Evolutionary conservation across 2,113 vertebrate species (phyloP), one percentile per base, ranked within the genome.

Genomic region (Psittacula cyanocephala): DNA sequence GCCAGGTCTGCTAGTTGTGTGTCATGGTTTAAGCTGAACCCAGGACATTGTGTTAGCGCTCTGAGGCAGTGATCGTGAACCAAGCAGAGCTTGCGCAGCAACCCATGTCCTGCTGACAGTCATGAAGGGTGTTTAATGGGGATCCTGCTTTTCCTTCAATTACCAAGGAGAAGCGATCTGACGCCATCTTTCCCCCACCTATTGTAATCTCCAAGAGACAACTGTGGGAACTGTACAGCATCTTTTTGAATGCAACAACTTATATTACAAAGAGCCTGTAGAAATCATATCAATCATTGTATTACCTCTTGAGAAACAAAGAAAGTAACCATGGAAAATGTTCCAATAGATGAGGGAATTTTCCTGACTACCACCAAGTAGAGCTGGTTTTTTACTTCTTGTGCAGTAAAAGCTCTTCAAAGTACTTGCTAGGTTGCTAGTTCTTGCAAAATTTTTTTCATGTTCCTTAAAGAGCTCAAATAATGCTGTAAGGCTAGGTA

Each of bases 91-190:
- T 59, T 25, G 47, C 0, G 0, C 28, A 81, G n/a, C 11, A 27
- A 2, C 20, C 28, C 0, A 0, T 20, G 29, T 43, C 23, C 60
- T 49, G 15, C 59, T 41, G 28, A 37, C 33, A 59, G 9, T 25
- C 55, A 50, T 2, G 1, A 24, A 44, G 4, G 4, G 7, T 28
- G 3, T 59, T 71, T 39, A 41, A 25, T 4, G 3, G 6, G 24
- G 15, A 85, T 74, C 37, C 28, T 25, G 10, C 31, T 14, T 31
- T 49, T 80, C n/a, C 68, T 80, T 52, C 44, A 39, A 1, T 39
- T 64, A 35, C 20, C 18, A 27, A 49, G 46, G 33, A 60, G 23
- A 13, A 81, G 13, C 11, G 14, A 79, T 16, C 17, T 5, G 7
- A 44, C 18, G 25, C 29, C 39, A 9, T 25, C 49, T 77, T 88